A percentile compares a stretch with the other conserved stretches of the same genome.
These are phyloP conservation scores for Benitochromis conjunctus DNA, from an alignment of 2,113 vertebrate genomes.

Conservation along the genomic window DNA sequence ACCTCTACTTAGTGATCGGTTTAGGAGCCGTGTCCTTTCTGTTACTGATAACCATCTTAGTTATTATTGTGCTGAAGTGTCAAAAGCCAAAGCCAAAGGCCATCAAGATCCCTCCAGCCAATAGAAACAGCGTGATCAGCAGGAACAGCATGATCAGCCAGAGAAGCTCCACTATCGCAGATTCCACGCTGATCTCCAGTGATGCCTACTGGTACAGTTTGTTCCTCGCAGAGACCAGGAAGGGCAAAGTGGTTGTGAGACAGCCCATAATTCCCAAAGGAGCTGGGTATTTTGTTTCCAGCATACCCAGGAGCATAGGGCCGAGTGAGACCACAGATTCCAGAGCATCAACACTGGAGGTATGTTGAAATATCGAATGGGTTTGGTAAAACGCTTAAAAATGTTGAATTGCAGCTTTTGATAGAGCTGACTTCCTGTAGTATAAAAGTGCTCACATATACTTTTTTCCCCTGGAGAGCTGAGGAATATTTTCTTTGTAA, in stretches of 20 bases:
- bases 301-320: conserved; percentile 74
- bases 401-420: background rate
- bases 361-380: conserved; percentile 17
- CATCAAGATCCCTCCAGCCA: conserved; percentile 58
- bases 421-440: background rate
- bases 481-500: background rate
- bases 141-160: conserved; percentile 73
- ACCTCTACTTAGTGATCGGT: conserved; percentile 73
- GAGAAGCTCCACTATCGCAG: conserved; percentile 75
- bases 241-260: conserved; percentile 74
- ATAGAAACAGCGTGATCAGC: conserved; percentile 67
- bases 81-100: conserved; percentile 71
- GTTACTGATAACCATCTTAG: conserved; percentile 73
- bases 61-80: conserved; percentile 75
- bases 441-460: background rate
- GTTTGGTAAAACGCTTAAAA: background rate
- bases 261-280: conserved; percentile 74
- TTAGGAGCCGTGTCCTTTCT: conserved; percentile 73
- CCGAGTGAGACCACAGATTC: conserved; percentile 72
- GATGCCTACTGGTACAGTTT: conserved; percentile 80
- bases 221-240: conserved; percentile 75
- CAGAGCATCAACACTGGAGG: conserved; percentile 76
- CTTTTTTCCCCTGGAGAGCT: background rate
- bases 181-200: conserved; percentile 75
- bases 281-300: conserved; percentile 73